Base-by-base conservation (phyloP, 1,140 invertebrate species). In the Cardiocondyla obscurior region DNA sequence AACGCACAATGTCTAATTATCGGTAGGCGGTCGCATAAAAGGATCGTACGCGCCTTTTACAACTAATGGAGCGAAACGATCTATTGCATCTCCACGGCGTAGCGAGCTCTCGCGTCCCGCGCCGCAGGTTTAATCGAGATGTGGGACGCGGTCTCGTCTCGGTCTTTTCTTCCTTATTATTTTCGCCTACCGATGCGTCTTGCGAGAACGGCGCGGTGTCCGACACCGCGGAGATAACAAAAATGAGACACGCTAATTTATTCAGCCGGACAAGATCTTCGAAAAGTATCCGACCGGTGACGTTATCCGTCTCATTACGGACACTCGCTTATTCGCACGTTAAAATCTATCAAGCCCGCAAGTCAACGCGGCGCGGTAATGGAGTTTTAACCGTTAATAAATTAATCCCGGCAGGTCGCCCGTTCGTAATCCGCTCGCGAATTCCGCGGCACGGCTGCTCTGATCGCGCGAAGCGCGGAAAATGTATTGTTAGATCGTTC, bases 51-150 rank as follows among this genome's bases (percentile, higher is more conserved):
- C 57, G 82, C 33, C 33, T 82, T 85, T 82, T 79, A 77, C 57
- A 39, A 53, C 83, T 88, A 88, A 88, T 88, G 76, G 77, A 85
- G 65, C 83, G 77, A 72, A 51, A 85, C 85, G 64, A 87, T 86
- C 67, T 81, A 69, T 65, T 58, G 46, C 51, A 49, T 33, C n/a
- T n/a, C 8, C 8, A 22, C 36, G 22, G 30, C 25, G 53, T 28
- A 42, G 28, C 42, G 44, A 49, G 14, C 25, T 39, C 44, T 19
- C 64, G 79, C 53, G 82, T 85, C 51, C 51, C 82, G n/a, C 30
- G 58, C 0, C 0, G 39, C 12, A 14, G 3, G n/a, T n/a, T 28
- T 55, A 83, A 53, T 51, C 33, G 42, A 46, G 46, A 51, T 42
- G 12, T 33, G 44, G 14, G 46, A 81, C 51, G 22, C 12, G 33